Base-by-base conservation (phyloP, 2,113 vertebrate genomes). In the Astur gentilis region DNA sequence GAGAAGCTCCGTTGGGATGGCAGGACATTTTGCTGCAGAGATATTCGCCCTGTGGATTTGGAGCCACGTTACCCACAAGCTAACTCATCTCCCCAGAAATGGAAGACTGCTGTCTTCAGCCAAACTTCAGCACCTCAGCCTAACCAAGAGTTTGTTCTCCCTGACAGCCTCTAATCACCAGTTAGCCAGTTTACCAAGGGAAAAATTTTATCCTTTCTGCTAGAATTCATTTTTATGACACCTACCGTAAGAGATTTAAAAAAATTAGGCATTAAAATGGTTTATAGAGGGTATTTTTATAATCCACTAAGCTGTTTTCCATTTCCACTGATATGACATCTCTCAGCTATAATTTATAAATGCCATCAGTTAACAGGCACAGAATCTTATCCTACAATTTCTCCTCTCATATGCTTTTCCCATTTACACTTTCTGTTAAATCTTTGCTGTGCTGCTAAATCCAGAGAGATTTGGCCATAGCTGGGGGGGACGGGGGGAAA, bases 261-360 rank as follows among this genome's bases (percentile, higher is more conserved):
- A 97, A 97, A 96, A 97, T 69, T 90, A 92, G 55, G 92, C 92
- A 96, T 94, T 89, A 97, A 97, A 87, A 97, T 96, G 90, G 94
- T 95, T 97, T 96, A 92, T 82, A 80, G 94, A 95, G 86, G 72
- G 94, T 88, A 36, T 96, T 97, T 96, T 92, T 97, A 96, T 97
- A 97, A 96, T 97, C 93, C 87, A 83, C 91, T 95, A 96, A 95
- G 87, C 95, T 96, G 96, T 95, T 97, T 97, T 95, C 70, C 95
- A 81, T 97, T 96, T 94, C 72, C 34, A 89, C 91, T 91, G 95
- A 96, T 87, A 92, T 73, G 87, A 94, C 95, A 96, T 97, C 95
- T 97, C 95, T 91, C 88, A 95, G 95, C 83, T 93, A 90, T 83
- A 97, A 97, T 97, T 97, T 97, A 96, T 95, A 95, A 97, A 95